Percentiles rank a stretch among this genome's conserved stretches.
These are phyloP conservation scores for Pedionomus torquatus DNA, from an alignment of 2,113 vertebrate species.

Conservation along the genomic window DNA sequence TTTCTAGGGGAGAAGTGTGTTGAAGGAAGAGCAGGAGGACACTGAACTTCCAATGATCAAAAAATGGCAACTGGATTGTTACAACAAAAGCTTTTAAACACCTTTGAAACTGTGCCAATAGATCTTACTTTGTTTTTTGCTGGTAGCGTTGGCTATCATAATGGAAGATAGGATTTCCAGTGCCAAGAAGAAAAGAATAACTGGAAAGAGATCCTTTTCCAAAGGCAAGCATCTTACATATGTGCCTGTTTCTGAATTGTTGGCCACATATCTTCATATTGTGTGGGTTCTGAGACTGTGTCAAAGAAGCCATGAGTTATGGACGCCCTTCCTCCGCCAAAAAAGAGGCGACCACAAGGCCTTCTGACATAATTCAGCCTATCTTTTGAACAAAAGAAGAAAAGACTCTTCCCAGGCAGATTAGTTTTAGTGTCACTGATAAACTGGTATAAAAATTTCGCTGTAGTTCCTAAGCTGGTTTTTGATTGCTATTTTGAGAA, in stretches of 20 bases:
- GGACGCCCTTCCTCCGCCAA: background rate
- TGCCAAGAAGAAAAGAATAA: slow-evolving; percentile 45
- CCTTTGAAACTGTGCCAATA: slow-evolving; percentile 33
- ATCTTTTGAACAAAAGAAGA: background rate
- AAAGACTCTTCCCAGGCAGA: background rate
- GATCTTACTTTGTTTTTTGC: background rate
- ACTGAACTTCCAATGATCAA: slow-evolving; percentile 9
- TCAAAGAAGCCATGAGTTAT: background rate
- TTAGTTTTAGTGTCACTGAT: background rate
- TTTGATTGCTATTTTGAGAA: background rate
- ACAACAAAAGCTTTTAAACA: background rate
- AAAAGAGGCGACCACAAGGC: background rate
- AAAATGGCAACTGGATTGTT: slow-evolving; percentile 3
- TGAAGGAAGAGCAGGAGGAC: slow-evolving; percentile 6
- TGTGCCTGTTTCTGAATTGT: slow-evolving; percentile 33
- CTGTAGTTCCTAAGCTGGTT: background rate
- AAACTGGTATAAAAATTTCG: background rate
- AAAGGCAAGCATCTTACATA: slow-evolving; percentile 16
- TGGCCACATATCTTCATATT: background rate
- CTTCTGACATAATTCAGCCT: background rate
- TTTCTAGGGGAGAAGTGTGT: background rate
- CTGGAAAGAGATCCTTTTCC: background rate
- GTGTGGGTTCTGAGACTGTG: slow-evolving; percentile 9
- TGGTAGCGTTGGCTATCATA: background rate
- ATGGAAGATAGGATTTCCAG: slow-evolving; percentile 16